These are phyloP conservation scores for Tethya wilhelma DNA, from an alignment of 37 sponge, comb jelly and placozoan species.

Conservation along the genomic window DNA sequence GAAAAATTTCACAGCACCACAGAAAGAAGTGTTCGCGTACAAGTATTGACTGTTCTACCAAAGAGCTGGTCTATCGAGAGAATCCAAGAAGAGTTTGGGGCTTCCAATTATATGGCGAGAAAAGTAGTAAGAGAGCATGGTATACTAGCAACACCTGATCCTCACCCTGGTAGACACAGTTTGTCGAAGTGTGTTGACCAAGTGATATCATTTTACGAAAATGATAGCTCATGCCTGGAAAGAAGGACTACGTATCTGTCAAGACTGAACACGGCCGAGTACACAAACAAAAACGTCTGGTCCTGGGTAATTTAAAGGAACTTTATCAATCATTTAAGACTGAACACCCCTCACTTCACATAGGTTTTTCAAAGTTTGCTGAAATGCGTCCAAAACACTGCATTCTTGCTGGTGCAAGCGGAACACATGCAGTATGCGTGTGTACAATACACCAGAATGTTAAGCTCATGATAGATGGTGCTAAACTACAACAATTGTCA, in stretches of 20 bases:
- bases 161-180: conserved; percentile 10
- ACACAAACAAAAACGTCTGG: conserved; percentile 34
- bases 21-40: conserved; percentile 30
- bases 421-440: too few species aligned
- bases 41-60: conserved; percentile 36
- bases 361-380: too few species aligned
- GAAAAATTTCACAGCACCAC: conserved; percentile 29
- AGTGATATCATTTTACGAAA: conserved; percentile 17
- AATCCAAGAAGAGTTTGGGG: conserved; percentile 40
- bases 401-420: too few species aligned
- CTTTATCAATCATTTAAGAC: conserved; percentile 19
- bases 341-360: not conserved
- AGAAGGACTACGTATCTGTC: conserved; percentile 29
- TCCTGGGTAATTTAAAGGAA: conserved; percentile 27
- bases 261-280: conserved; percentile 9
- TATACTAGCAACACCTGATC: conserved; percentile 22
- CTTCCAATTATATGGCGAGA: conserved; percentile 18
- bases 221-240: conserved; percentile 37
- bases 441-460: conserved; percentile 77
- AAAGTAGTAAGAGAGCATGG: conserved; percentile 31
- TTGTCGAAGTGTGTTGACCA: not conserved
- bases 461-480: conserved; percentile 48
- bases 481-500: not conserved
- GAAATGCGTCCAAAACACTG: too few species aligned
- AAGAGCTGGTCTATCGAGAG: conserved; percentile 35